Percentiles rank a stretch among this genome's conserved stretches.
phyloP scores from a whole-genome alignment of 2,113 vertebrate species.

The Cyanoderma ruficeps region DNA sequence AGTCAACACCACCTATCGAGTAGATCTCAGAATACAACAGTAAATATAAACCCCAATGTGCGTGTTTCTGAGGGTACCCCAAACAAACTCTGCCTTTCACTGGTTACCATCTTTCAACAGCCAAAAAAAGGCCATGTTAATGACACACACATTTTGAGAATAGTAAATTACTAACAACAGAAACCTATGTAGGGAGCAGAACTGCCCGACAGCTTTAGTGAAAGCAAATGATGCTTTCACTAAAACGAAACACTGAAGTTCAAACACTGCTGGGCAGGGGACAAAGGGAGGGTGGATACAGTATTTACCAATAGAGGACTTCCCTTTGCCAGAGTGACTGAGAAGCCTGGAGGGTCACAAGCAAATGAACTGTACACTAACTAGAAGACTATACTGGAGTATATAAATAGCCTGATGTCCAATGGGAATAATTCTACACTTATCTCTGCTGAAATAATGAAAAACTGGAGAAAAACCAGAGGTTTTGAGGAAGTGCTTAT shows the following conservation, averaged over 20 bases:
- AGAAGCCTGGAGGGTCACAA: neutral
- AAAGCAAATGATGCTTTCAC: neutral
- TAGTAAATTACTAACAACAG: neutral
- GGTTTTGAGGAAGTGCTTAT: neutral
- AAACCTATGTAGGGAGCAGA: neutral
- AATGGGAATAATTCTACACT: neutral
- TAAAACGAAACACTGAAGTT: neutral
- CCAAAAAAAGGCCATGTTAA: neutral
- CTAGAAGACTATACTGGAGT: neutral
- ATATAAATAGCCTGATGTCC: neutral
- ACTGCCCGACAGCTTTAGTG: neutral
- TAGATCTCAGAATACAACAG: neutral
- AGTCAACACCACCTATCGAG: neutral
- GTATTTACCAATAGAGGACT: neutral
- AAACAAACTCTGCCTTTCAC: neutral
- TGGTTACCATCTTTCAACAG: neutral
- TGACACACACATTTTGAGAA: neutral
- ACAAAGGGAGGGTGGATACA: neutral
- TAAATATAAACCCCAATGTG: neutral
- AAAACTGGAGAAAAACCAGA: neutral
- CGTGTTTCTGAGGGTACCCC: neutral
- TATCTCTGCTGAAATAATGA: neutral
- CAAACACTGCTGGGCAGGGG: neutral
- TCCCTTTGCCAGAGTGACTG: accelerated
- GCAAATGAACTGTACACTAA: neutral